Percentiles rank a stretch among this genome's conserved stretches.
These are phyloP conservation scores for Eristalis intricaria DNA, from an alignment of 2,888 invertebrate species.

Conservation along the genomic window DNA sequence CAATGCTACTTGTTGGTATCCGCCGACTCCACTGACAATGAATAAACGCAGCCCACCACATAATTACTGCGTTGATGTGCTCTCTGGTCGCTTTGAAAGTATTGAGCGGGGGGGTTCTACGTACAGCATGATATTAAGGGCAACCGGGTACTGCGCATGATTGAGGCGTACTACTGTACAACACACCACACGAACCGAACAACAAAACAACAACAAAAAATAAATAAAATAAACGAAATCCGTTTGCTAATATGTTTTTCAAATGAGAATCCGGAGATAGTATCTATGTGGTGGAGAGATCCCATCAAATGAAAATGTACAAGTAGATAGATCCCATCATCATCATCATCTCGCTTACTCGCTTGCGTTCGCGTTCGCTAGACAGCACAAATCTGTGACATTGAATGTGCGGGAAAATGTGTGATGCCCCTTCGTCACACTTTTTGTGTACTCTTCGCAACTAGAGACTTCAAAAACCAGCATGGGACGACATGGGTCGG, in stretches of 20 bases:
- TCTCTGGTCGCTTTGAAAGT: conserved; percentile 15
- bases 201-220: conserved; percentile 3
- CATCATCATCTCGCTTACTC: conserved; percentile 15
- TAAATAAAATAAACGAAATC: not conserved
- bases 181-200: not conserved
- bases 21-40: not conserved
- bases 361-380: conserved; percentile 16
- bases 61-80: conserved; percentile 19
- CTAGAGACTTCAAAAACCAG: conserved; percentile 30
- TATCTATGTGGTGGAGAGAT: conserved; percentile 49
- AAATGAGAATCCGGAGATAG: conserved; percentile 24
- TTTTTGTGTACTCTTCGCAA: conserved; percentile 27
- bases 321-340: conserved; percentile 50
- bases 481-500: conserved; percentile 28
- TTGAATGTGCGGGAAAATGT: conserved; percentile 58
- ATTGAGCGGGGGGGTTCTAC: conserved; percentile 34
- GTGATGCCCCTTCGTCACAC: conserved; percentile 33
- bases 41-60: conserved; percentile 34
- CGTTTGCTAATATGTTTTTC: conserved; percentile 18
- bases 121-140: conserved; percentile 54
- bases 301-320: conserved; percentile 65
- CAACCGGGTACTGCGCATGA: conserved; percentile 63
- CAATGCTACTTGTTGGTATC: conserved; percentile 45
- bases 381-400: conserved; percentile 46
- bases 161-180: conserved; percentile 57